Conservation (phyloP, 1,140 invertebrate genomes). For the Lepidurus packardi region DNA sequence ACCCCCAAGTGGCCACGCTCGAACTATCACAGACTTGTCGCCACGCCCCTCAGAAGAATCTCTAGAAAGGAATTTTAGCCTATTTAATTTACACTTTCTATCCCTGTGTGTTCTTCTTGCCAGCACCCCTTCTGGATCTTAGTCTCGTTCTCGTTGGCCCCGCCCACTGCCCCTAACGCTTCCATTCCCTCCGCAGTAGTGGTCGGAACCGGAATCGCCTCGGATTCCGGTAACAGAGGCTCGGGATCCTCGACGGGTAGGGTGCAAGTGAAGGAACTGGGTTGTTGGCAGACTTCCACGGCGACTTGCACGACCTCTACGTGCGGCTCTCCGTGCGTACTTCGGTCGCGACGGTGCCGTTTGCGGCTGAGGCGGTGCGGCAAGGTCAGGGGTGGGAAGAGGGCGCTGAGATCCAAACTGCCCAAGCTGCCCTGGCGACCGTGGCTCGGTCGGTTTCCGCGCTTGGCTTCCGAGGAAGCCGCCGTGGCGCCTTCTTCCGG, state of each 20-base stretch:
- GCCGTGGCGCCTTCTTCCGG: constrained; percentile 37
- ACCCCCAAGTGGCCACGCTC: too few relatives aligned
- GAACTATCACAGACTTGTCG: too few relatives aligned
- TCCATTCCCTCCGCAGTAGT: too few relatives aligned
- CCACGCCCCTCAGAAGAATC: too few relatives aligned
- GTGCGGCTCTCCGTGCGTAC: constrained; percentile 6
- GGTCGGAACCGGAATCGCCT: too few relatives aligned
- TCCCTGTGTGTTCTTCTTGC: too few relatives aligned
- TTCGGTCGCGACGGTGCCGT: constrained; percentile 15
- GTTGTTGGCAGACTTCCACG: constrained; percentile 26
- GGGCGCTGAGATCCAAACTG: constrained; percentile 30
- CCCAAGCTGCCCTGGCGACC: constrained; percentile 29
- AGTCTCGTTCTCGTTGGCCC: too few relatives aligned
- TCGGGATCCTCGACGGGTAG: neutral
- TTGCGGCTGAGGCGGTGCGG: constrained; percentile 14
- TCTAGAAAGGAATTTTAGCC: too few relatives aligned
- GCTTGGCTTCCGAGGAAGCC: constrained; percentile 44
- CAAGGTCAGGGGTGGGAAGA: constrained; percentile 25
- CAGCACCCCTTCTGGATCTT: too few relatives aligned
- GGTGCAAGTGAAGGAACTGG: neutral
- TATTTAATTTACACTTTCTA: too few relatives aligned
- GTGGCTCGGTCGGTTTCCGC: constrained; percentile 24
- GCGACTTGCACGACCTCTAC: neutral
- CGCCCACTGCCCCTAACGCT: too few relatives aligned
- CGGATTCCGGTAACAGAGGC: too few relatives aligned